Conservation (phyloP, 2,888 invertebrate genomes). For the Meteorus cinctellus region DNA sequence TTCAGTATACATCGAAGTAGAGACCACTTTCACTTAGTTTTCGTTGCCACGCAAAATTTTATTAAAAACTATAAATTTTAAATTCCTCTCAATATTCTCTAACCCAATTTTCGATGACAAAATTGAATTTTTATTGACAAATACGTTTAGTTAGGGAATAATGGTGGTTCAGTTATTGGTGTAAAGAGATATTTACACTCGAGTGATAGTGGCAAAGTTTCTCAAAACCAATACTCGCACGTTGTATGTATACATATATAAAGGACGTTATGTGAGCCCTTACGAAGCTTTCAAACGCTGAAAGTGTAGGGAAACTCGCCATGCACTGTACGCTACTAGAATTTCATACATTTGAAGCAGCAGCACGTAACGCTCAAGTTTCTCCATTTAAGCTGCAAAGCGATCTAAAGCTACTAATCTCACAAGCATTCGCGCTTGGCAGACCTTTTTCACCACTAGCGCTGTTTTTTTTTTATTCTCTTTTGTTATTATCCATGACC, state of each 20-base stretch:
- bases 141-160: conserved; percentile 4
- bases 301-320: conserved; percentile 42
- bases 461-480: neutral
- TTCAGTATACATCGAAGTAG: too few species aligned
- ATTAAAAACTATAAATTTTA: neutral
- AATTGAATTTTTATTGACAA: conserved; percentile 34
- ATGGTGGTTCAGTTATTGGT: neutral
- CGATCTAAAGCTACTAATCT: conserved; percentile 54
- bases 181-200: conserved; percentile 17
- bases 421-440: conserved; percentile 44
- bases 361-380: conserved; percentile 54
- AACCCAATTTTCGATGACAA: neutral
- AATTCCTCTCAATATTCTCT: neutral
- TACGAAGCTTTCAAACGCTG: conserved; percentile 35
- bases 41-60: neutral
- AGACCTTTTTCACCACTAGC: conserved; percentile 10
- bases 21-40: too few species aligned
- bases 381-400: conserved; percentile 49
- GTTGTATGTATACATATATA: neutral
- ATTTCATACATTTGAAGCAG: conserved; percentile 52
- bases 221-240: conserved; percentile 3
- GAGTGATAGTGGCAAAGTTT: conserved; percentile 12
- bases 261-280: conserved; percentile 20
- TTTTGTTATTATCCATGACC: conserved; percentile 19
- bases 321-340: conserved; percentile 44